Evolutionary conservation across 2,113 vertebrate genomes (phyloP), one percentile per base, ranked within the genome.

Genomic region (Perccottus glenii): DNA sequence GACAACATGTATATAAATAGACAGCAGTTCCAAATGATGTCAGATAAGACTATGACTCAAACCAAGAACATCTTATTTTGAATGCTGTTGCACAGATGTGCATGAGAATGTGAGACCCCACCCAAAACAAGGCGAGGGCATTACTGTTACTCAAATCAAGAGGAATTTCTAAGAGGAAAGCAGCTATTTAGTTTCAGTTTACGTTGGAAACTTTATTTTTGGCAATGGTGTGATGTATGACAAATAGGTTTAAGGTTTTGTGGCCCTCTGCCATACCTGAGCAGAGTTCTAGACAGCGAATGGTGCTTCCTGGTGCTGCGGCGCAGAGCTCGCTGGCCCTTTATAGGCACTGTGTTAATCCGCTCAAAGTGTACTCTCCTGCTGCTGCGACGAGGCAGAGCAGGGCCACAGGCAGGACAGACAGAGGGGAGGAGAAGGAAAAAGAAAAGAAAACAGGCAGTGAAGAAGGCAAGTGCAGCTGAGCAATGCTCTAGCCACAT

Each of bases 311-410:
- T 94, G 91, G 92, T 88, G 84, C 89, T 90, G 73, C 92, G 95
- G 70, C 93, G 91, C 81, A 94, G 95, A 79, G 93, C 94, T 68
- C 90, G 92, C 84, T 92, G 90, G 73, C 96, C 96, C 57, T 89
- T 91, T 85, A 94, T 68, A 19, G 98, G 97, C 92, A 98, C 91
- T 61, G 98, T 98, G 88, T 96, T 96, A 92, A 96, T 96, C 90
- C 92, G 92, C 78, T 96, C 95, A 94, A 97, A 98, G 85, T 90
- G 95, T 59, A 98, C 97, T 92, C 94, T 94, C 77, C 94, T 96
- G 94, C 94, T 95, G 94, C 92, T 92, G 91, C 72, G 90, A 88
- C 81, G 77, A 61, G 82, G 70, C 79, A 75, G 81, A 65, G 43
- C 64, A 38, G 78, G 78, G 64, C 56, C 19, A 27, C 19, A 27